Conservation (phyloP, 2,888 invertebrate genomes). For the Drosophila longiperda region DNA sequence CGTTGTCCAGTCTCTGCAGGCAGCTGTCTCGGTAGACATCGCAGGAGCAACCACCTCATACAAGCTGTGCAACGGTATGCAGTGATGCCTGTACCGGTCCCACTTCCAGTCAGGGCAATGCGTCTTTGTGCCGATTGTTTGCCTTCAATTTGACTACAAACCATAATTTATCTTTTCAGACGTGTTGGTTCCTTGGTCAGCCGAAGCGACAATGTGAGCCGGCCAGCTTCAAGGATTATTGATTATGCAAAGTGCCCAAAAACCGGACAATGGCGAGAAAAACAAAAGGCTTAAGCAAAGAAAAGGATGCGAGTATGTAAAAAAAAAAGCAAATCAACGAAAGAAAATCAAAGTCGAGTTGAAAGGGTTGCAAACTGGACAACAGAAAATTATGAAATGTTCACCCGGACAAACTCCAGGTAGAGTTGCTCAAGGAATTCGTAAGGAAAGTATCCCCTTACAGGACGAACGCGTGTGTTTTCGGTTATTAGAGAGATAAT, state of each 20-base stretch:
- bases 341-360: constrained; percentile 20
- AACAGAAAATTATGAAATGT: constrained; percentile 65
- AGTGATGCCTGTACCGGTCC: constrained; percentile 34
- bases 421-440: constrained; percentile 64
- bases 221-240: constrained; percentile 84
- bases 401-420: constrained; percentile 16
- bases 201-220: constrained; percentile 73
- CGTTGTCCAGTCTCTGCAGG: constrained; percentile 47
- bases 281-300: constrained; percentile 80
- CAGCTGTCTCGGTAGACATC: constrained; percentile 51
- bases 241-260: constrained; percentile 83
- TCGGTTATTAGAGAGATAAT: constrained; percentile 84
- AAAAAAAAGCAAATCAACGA: constrained; percentile 17
- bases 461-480: constrained; percentile 81
- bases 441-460: constrained; percentile 74
- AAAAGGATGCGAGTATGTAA: constrained; percentile 52
- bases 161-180: constrained; percentile 84
- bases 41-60: constrained; percentile 32
- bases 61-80: constrained; percentile 41
- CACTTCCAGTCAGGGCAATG: constrained; percentile 13
- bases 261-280: constrained; percentile 70
- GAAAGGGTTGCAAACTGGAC: constrained; percentile 69
- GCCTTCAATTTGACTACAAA: constrained; percentile 84
- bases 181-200: constrained; percentile 79
- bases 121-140: constrained; percentile 74